These are phyloP conservation scores for Paratilapia polleni DNA, from an alignment of 2,113 vertebrate genomes.

Conservation along the genomic window DNA sequence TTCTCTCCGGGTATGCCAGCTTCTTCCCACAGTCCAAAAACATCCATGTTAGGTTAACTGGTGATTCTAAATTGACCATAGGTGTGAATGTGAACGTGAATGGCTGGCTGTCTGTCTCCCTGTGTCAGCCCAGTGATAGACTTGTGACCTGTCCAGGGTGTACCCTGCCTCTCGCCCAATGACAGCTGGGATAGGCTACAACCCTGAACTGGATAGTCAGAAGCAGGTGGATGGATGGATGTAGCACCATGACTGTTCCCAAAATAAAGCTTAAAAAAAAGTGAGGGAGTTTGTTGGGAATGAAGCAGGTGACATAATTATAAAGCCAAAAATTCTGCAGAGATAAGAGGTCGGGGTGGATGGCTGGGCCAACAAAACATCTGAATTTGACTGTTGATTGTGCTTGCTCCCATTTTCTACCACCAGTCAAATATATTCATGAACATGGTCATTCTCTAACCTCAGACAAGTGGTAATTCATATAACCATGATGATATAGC, in stretches of 20 bases:
- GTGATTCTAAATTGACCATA: too few species aligned
- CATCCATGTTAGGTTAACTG: too few species aligned
- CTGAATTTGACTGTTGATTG: not conserved
- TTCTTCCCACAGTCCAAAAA: too few species aligned
- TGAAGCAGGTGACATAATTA: not conserved
- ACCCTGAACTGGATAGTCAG: not conserved
- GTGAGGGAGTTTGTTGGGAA: not conserved
- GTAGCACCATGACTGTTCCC: not conserved
- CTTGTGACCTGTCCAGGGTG: too few species aligned
- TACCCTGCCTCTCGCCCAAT: too few species aligned
- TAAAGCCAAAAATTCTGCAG: not conserved
- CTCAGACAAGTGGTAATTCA: not conserved
- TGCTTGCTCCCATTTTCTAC: not conserved
- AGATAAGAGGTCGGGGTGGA: not conserved
- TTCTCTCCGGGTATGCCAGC: too few species aligned
- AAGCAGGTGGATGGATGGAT: not conserved
- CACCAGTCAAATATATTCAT: not conserved
- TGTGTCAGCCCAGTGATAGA: too few species aligned
- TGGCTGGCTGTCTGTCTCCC: too few species aligned
- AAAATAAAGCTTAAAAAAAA: not conserved
- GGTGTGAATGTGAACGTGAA: too few species aligned
- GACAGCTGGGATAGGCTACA: too few species aligned
- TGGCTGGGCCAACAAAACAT: fast-evolving
- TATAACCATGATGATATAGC: too few species aligned
- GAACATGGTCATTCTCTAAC: not conserved